Base-by-base conservation (phyloP, 2,113 vertebrate genomes). In the Elanoides forficatus region DNA sequence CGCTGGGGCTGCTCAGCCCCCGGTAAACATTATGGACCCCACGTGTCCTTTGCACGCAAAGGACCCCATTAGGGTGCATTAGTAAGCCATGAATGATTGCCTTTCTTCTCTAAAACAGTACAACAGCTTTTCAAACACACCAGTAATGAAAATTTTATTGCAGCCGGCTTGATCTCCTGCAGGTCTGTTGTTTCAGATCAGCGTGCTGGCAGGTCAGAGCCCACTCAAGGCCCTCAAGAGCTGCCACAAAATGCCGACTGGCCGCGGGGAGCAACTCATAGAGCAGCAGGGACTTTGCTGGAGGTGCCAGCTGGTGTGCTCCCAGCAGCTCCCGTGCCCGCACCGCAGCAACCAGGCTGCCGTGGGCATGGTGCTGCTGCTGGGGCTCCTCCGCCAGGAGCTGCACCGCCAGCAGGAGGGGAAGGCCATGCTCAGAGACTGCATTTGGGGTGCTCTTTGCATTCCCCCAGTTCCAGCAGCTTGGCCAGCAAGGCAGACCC, bases 191-290 rank as follows among this genome's bases (percentile, higher is more conserved):
- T 88, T 93, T 47, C 16, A 16, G 65, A 17, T 36, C 60, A 19
- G 66, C 13, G 2, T 23, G 2, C 59, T 70, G 53, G 55, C 52
- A 29, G 58, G 68, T 70, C 12, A 1, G 55, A 78, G 65, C 75
- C 78, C 81, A 40, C 42, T 32, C 66, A 20, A 32, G 60, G 23
- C 40, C 47, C 81, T 6, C 18, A 6, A 1, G 21, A 40, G 76
- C 80, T 45, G 38, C 13, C 38, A 27, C 2, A 8, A 34, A 68
- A 45, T 4, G 13, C 38, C 0, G 10, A 81, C 36, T 0, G 11
- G 70, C 29, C 0, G 8, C 1, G 0, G 50, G 56, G n/a, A 53
- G 43, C 9, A 0, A 30, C 50, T 52, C 20, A 5, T 30, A 7
- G 6, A 30, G 66, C 80, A 34, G 13, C 1, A 1, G 42, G 55